Evolutionary conservation across 2,797 vertebrate genomes (phyloP).

Genomic region (Harpagifer antarcticus): DNA sequence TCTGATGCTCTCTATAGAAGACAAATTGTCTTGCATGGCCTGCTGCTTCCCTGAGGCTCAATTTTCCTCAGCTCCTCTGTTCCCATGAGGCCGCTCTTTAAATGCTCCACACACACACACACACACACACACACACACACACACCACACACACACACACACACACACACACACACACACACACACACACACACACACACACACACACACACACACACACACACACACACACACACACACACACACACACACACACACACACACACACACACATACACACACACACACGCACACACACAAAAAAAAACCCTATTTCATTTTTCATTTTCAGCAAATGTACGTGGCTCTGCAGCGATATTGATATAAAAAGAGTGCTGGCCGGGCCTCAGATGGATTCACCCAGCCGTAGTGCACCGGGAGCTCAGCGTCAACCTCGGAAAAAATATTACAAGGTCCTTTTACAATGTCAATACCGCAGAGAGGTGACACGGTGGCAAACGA

Average conservation of each 20-base stretch:
- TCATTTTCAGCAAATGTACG: slow-evolving; percentile 70
- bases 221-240: slow-evolving; percentile 37
- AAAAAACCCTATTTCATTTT: slow-evolving; percentile 63
- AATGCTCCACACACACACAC: slow-evolving; percentile 40
- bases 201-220: slow-evolving; percentile 17
- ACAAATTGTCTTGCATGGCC: slow-evolving; percentile 10
- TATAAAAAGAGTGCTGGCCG: slow-evolving; percentile 51
- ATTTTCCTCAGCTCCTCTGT: slow-evolving; percentile 45
- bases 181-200: slow-evolving; percentile 17
- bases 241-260: not conserved
- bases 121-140: slow-evolving; percentile 7
- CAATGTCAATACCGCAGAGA: slow-evolving; percentile 24
- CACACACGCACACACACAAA: too few species aligned
- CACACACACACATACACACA: slow-evolving; percentile 34
- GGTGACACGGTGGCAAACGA: slow-evolving; percentile 39
- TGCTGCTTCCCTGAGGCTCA: slow-evolving; percentile 57
- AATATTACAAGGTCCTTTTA: slow-evolving; percentile 53
- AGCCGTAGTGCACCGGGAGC: slow-evolving; percentile 39
- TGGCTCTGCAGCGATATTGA: slow-evolving; percentile 69
- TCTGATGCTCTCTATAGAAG: too few species aligned
- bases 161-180: slow-evolving; percentile 31
- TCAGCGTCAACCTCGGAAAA: slow-evolving; percentile 3
- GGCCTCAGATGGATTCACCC: slow-evolving; percentile 41
- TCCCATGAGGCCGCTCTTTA: slow-evolving; percentile 54
- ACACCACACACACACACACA: not conserved